Evolutionary conservation across 2,797 vertebrate species (phyloP).

Genomic region (Sebastes itinus): DNA sequence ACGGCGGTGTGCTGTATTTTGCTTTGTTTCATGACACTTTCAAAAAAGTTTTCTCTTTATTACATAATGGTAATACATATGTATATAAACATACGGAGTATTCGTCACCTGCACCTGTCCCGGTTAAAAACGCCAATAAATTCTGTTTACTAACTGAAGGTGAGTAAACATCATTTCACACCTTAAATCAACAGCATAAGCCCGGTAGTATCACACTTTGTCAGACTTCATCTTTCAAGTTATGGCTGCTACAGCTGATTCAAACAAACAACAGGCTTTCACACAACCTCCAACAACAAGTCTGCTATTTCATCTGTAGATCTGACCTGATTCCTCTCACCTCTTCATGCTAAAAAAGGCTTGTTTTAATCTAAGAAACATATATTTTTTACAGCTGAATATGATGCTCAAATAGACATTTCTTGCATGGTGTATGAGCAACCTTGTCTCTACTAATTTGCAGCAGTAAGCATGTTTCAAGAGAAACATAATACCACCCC

Average conservation of each 20-base stretch:
- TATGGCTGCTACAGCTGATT: background rate
- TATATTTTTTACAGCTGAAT: background rate
- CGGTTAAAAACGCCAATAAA: background rate
- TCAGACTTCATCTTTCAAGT: conserved; percentile 24
- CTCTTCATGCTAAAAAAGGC: background rate
- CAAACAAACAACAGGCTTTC: conserved; percentile 12
- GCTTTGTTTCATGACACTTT: background rate
- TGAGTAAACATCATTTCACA: conserved; percentile 45
- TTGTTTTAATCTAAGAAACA: background rate
- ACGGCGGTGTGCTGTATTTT: background rate
- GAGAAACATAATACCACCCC: background rate
- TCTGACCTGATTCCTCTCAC: background rate
- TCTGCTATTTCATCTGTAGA: background rate
- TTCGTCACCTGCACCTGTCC: conserved; percentile 23
- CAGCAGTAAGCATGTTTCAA: background rate
- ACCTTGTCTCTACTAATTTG: background rate
- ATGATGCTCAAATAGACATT: background rate
- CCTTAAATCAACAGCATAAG: conserved; percentile 37
- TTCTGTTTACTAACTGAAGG: conserved; percentile 12
- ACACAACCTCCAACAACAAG: background rate
- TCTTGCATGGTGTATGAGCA: background rate
- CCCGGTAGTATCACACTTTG: conserved; percentile 15
- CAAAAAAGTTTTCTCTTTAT: background rate
- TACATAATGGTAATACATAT: background rate
- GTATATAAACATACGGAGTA: background rate